These are phyloP conservation scores for Thumatha senex DNA, from an alignment of 2,888 invertebrate genomes.

Conservation along the genomic window DNA sequence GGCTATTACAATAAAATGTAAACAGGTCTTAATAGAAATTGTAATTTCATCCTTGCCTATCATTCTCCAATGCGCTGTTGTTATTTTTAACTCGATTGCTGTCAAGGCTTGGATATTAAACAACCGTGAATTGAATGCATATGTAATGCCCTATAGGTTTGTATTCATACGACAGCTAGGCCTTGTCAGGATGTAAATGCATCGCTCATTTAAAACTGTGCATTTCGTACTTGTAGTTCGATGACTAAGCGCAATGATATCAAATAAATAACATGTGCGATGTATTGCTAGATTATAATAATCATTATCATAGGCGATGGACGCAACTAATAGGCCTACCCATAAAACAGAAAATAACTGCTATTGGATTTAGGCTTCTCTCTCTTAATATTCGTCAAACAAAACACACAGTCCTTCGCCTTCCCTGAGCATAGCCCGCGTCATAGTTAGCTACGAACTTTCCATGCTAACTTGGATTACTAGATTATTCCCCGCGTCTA, in stretches of 20 bases:
- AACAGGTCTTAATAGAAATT: conserved; percentile 55
- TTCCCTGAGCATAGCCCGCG: no score
- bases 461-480: no score
- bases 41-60: conserved; percentile 53
- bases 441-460: no score
- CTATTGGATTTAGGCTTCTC: no score
- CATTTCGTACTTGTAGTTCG: conserved; percentile 10
- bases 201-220: conserved; percentile 40
- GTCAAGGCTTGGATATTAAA: conserved; percentile 65
- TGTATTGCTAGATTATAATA: no score
- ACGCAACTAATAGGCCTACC: no score
- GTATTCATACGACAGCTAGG: conserved; percentile 36
- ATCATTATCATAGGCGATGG: no score
- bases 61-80: conserved; percentile 28
- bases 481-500: no score
- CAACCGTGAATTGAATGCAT: conserved; percentile 51
- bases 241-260: neutral
- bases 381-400: no score
- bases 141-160: conserved; percentile 19
- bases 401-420: no score
- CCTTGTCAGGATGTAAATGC: conserved; percentile 41
- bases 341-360: no score
- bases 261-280: no score
- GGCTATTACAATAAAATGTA: conserved; percentile 48
- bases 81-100: conserved; percentile 52